Conservation (phyloP, 2,113 vertebrate species). For the Sitta europaea region DNA sequence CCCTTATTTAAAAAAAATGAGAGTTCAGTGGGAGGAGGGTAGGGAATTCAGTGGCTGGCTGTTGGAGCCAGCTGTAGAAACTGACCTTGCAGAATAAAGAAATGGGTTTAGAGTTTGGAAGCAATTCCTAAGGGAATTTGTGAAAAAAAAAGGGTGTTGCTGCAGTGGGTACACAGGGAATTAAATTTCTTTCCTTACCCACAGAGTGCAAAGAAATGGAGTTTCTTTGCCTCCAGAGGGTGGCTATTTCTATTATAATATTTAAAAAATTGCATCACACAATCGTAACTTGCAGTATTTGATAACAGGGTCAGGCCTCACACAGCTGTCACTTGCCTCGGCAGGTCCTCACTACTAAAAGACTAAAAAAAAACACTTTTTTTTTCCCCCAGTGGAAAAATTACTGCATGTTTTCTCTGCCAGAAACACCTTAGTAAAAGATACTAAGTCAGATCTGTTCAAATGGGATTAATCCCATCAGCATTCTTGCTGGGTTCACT, state of each 20-base stretch:
- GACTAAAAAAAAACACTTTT: background rate
- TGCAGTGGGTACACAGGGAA: background rate
- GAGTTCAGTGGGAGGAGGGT: background rate
- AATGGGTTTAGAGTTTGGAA: background rate
- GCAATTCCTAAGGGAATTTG: background rate
- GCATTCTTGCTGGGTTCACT: background rate
- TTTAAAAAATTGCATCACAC: background rate
- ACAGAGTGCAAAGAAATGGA: background rate
- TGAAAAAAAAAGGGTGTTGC: background rate
- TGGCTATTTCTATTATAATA: background rate
- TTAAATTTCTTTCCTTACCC: background rate
- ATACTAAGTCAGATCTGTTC: background rate
- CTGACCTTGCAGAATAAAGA: background rate
- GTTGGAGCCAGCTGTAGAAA: background rate
- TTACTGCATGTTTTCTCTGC: background rate
- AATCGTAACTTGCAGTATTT: background rate
- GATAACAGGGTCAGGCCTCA: background rate
- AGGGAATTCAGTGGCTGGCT: background rate
- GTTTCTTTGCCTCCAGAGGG: background rate
- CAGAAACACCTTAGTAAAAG: background rate
- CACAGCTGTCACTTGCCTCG: background rate
- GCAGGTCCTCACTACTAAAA: background rate
- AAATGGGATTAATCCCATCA: background rate
- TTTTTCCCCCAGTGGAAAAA: background rate
- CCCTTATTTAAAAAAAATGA: constrained; percentile 40